These are phyloP conservation scores for Cryptocephalus moraei DNA, from an alignment of 2,888 invertebrate species.

Conservation along the genomic window DNA sequence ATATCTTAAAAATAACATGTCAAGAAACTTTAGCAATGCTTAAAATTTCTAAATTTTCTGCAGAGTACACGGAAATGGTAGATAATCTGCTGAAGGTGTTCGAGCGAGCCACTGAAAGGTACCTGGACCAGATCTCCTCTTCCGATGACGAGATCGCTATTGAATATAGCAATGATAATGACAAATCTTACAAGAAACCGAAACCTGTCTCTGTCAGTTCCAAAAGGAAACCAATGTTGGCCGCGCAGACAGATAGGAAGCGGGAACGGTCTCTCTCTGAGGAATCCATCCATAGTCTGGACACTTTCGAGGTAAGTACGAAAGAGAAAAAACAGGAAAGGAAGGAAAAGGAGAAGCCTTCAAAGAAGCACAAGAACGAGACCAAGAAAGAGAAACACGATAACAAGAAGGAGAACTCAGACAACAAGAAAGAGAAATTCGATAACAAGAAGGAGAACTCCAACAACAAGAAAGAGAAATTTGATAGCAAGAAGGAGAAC, in stretches of 20 bases:
- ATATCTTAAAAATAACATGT: no score
- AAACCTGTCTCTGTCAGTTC: conserved; percentile 10
- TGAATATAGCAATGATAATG: conserved; percentile 47
- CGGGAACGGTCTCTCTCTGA: conserved; percentile 27
- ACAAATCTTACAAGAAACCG: conserved; percentile 20
- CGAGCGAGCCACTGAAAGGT: conserved; percentile 70
- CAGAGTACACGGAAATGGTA: conserved; percentile 84
- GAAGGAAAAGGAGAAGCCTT: conserved; percentile 9
- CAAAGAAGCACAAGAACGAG: conserved; percentile 13
- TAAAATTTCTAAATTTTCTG: conserved; percentile 16
- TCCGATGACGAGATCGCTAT: conserved; percentile 70
- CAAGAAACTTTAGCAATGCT: no score
- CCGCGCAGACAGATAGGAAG: conserved; percentile 29
- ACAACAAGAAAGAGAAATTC: conserved; percentile 13
- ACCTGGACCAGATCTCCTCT: conserved; percentile 68
- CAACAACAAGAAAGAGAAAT: conserved; percentile 14
- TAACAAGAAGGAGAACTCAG: conserved; percentile 15
- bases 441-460: conserved; percentile 14
- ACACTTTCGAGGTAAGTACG: neutral
- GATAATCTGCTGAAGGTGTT: conserved; percentile 74
- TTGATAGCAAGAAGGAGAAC: conserved; percentile 1
- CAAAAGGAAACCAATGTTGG: conserved; percentile 28
- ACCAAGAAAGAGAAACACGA: conserved; percentile 13
- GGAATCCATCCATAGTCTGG: conserved; percentile 16
- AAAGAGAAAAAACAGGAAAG: conserved; percentile 8